A percentile compares a stretch with the other conserved stretches of the same genome.
phyloP scores from a whole-genome alignment of 1,140 invertebrate genomes.

The Diploscapter pachys region DNA sequence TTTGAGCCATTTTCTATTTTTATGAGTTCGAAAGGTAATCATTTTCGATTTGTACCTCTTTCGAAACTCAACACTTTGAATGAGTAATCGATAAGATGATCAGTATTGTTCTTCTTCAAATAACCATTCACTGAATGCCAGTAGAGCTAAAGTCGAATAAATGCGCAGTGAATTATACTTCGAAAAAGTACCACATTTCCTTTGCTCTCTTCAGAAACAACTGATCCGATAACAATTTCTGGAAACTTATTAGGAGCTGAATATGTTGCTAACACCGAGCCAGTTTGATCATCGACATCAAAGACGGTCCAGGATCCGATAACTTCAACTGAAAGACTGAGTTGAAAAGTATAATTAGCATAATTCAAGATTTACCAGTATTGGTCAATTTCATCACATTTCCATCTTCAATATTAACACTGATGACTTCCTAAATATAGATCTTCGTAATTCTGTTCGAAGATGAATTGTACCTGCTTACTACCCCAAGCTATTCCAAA shows the following conservation, averaged over 20 bases:
- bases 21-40: too few species aligned
- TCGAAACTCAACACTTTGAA: constrained; percentile 28
- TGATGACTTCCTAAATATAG: constrained; percentile 16
- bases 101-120: too few species aligned
- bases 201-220: constrained; percentile 47
- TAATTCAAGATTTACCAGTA: constrained; percentile 1
- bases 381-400: constrained; percentile 41
- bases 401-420: constrained; percentile 44
- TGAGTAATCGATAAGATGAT: constrained; percentile 25
- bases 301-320: constrained; percentile 36
- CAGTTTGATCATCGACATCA: constrained; percentile 34
- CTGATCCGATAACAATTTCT: constrained; percentile 40
- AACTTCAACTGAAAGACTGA: too few species aligned
- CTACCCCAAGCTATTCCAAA: constrained; percentile 69
- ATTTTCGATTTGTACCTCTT: constrained; percentile 8
- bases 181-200: constrained; percentile 15
- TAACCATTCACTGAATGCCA: background rate
- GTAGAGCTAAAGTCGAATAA: constrained; percentile 16
- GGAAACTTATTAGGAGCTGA: constrained; percentile 42
- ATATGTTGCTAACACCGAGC: constrained; percentile 40
- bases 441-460: constrained; percentile 45
- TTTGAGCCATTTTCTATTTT: constrained; percentile 27
- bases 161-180: constrained; percentile 15
- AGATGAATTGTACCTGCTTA: constrained; percentile 60
- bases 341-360: too few species aligned